phyloP scores from a whole-genome alignment of 2,113 vertebrate genomes.

The Sylvia atricapilla region DNA sequence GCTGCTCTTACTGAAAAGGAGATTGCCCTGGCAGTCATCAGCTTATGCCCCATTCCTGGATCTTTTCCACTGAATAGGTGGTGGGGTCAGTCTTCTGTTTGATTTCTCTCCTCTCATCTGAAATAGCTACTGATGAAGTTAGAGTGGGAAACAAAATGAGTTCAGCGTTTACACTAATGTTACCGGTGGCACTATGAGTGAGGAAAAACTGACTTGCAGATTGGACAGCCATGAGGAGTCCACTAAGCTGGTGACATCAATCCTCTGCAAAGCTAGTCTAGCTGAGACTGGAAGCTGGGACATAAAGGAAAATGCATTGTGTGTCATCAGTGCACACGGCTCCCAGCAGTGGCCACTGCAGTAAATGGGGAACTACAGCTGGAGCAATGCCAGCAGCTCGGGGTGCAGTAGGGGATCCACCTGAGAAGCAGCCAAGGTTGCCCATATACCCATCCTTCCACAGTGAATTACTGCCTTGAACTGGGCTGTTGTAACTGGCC shows the following conservation, averaged over 20 bases:
- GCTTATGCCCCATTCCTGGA: background rate
- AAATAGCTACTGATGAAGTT: background rate
- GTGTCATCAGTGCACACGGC: background rate
- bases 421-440: background rate
- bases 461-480: background rate
- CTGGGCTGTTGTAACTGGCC: background rate
- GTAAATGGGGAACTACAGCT: background rate
- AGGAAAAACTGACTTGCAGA: background rate
- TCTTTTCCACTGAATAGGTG: background rate
- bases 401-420: accelerated
- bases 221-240: background rate
- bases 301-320: background rate
- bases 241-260: background rate
- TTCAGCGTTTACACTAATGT: background rate
- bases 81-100: background rate
- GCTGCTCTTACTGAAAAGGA: background rate
- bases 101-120: background rate
- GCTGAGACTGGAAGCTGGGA: background rate
- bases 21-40: background rate
- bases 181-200: background rate
- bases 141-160: background rate
- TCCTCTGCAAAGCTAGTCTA: background rate
- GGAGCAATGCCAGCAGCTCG: background rate
- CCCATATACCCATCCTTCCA: accelerated
- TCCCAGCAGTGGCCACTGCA: background rate